Evolutionary conservation across 2,113 vertebrate species (phyloP).

Genomic region (Amphilophus citrinellus): DNA sequence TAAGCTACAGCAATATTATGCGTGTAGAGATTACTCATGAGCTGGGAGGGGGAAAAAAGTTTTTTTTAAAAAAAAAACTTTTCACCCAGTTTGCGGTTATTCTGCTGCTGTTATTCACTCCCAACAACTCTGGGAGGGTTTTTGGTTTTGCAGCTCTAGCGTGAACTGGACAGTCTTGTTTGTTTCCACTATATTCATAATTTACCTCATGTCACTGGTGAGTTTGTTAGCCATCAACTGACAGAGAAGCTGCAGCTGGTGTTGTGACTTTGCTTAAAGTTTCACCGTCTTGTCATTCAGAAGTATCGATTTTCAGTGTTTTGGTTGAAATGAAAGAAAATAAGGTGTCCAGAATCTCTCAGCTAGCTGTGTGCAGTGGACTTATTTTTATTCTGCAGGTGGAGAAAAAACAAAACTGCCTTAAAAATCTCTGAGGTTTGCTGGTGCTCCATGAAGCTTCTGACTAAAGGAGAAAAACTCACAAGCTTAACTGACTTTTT

Average conservation of each 20-base stretch:
- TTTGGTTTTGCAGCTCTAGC: conserved; percentile 5
- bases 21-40: conserved; percentile 4
- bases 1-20: conserved; percentile 26
- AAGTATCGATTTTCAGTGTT: conserved; percentile 3
- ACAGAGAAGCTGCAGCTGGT: not conserved
- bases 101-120: not conserved
- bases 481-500: not conserved
- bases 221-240: not conserved
- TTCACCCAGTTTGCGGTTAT: not conserved
- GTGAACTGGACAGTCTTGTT: not conserved
- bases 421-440: not conserved
- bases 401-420: conserved; percentile 1
- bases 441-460: not conserved
- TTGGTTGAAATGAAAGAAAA: not conserved
- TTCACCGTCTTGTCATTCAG: not conserved
- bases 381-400: not conserved
- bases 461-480: not conserved
- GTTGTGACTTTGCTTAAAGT: not conserved
- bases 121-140: not conserved
- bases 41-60: not conserved
- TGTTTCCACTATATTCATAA: not conserved
- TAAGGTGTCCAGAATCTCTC: not conserved
- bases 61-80: not conserved
- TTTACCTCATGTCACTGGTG: not conserved
- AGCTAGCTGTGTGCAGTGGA: not conserved